Conservation (phyloP, 2,797 vertebrate genomes). For the Paedocypris micromegethes region DNA sequence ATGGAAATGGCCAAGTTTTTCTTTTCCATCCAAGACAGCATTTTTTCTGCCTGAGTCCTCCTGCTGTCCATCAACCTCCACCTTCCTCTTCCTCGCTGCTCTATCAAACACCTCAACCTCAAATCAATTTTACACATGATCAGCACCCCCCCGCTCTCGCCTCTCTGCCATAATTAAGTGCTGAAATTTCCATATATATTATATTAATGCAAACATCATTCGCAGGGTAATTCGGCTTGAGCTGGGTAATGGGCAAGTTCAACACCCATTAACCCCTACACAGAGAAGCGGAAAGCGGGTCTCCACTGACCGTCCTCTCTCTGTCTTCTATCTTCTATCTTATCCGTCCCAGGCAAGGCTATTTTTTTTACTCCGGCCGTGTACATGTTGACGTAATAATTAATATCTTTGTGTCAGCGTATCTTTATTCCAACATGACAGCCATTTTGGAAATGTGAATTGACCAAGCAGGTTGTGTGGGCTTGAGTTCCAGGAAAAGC, state of each 20-base stretch:
- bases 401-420: background rate
- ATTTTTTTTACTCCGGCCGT: slow-evolving; percentile 5
- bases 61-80: slow-evolving; percentile 81
- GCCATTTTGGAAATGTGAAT: too few relatives aligned
- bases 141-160: slow-evolving; percentile 96
- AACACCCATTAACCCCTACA: slow-evolving; percentile 99
- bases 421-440: too few relatives aligned
- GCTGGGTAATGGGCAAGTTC: slow-evolving; percentile 99
- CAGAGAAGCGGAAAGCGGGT: slow-evolving; percentile 79
- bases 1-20: slow-evolving; percentile 43
- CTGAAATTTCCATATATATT: slow-evolving; percentile 99
- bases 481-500: too few relatives aligned
- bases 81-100: slow-evolving; percentile 76
- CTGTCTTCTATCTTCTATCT: slow-evolving; percentile 74
- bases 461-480: too few relatives aligned
- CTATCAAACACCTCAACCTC: slow-evolving; percentile 99
- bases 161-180: slow-evolving; percentile 99
- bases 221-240: slow-evolving; percentile 99
- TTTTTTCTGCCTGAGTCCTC: slow-evolving; percentile 77
- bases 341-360: slow-evolving; percentile 15
- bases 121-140: slow-evolving; percentile 99
- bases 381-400: background rate
- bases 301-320: slow-evolving; percentile 82
- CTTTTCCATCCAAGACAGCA: slow-evolving; percentile 65
- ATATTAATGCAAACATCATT: slow-evolving; percentile 99